Evolutionary conservation across 2,888 invertebrate species (phyloP), one percentile per base, ranked within the genome.

Genomic region (Colostygia pectinataria): DNA sequence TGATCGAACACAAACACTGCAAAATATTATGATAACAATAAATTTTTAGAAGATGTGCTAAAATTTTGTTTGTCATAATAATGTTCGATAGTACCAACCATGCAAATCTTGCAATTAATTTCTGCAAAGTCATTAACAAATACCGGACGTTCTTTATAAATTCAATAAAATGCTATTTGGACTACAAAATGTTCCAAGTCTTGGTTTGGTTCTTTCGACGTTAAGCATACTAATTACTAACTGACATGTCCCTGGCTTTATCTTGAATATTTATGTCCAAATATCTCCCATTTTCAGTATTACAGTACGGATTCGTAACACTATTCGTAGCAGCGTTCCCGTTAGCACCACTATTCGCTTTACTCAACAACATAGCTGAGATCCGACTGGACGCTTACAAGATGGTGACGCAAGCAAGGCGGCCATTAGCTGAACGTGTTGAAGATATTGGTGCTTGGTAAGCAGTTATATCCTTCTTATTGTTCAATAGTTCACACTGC

Each of bases 281-380:
- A 3, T 34, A 9, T 10, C 14, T 23, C 8, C 5, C n/a, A 4
- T 12, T 33, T 10, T 1, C 86, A 99, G 99, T 98, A 58, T 92
- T 99, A 0, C 99, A 99, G 80, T 99, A 98, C 76, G 99, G 99
- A 0, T 99, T 99, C 80, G 97, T 99, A 0, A 99, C 99, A 0
- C 89, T 99, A 0, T 99, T 99, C 84, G 99, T 99, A 51, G 98
- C 98, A 0, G 99, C 99, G 0, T 99, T 99, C 76, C 99, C 99
- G 0, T 83, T 99, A 51, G 99, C 99, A 0, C 99, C 99, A 0
- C 86, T 99, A 0, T 99, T 98, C 77, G 99, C 99, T 0, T 87
- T 99, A 2, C 85, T 99, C 5, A 99, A 99, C 84, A 99, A 99
- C 76, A 94, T 99, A 20, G 96, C 97, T 0, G 99, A 99, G 83